Evolutionary conservation across 1,140 invertebrate species (phyloP), one percentile per base, ranked within the genome.

Genomic region (Drosophila pallidifrons): DNA sequence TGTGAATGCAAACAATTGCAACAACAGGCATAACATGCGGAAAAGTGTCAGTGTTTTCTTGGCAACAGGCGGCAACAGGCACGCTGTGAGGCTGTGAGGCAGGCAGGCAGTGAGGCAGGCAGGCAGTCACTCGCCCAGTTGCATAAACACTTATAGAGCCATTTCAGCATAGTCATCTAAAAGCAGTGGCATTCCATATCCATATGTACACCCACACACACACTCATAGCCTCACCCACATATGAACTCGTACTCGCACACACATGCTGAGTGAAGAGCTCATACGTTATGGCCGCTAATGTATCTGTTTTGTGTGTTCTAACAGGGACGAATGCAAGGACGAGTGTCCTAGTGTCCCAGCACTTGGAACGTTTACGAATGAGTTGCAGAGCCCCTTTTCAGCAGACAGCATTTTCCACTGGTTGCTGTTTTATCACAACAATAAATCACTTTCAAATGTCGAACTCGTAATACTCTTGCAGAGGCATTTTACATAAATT

Each of bases 41-140:
- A 85, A 89, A 88, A 88, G 77, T 88, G 83, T 89, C 86, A 85
- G 77, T 81, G 77, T 90, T 89, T 88, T 85, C 85, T 85, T 85
- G 80, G 85, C 85, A 76, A 75, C 73, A 75, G 66, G 61, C 73
- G 55, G 66, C 73, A 81, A 65, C 47, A 51, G 54, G 58, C 67
- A 69, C 55, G 0, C 20, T 0, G 20, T 20, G 20, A 20, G 20
- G 20, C 20, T 3, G 3, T 25, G 20, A 4, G 20, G 20, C 20
- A 20, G 2, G 15, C 15, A 15, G 20, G 20, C 20, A 20, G 20
- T 20, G 20, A 20, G 20, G 20, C 0, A 20, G 20, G 41, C 45
- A 60, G 51, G 15, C 66, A 69, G 41, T 41, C 45, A 49, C 13
- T 55, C 32, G 45, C 54, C 28, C 74, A 87, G 76, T 88, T 88